Conservation (phyloP, 2,888 invertebrate genomes). For the Drepana falcataria region DNA sequence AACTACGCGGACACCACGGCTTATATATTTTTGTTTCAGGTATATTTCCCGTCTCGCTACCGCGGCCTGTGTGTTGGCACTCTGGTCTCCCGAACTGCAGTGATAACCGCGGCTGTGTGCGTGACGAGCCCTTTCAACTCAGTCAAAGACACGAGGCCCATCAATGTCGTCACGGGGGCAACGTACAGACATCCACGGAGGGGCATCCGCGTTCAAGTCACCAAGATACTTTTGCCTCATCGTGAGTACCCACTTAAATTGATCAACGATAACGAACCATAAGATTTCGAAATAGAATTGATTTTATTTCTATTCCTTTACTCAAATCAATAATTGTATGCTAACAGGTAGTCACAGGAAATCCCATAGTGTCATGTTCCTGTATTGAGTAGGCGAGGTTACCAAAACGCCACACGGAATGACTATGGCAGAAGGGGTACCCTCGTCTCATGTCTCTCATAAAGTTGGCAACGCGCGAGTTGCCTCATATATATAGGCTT, state of each 20-base stretch:
- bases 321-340: too few relatives aligned
- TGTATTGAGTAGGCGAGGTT: too few relatives aligned
- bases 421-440: too few relatives aligned
- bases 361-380: too few relatives aligned
- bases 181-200: conserved; percentile 55
- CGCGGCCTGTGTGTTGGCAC: conserved; percentile 56
- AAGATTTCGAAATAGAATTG: too few relatives aligned
- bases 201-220: conserved; percentile 62
- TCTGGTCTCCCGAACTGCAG: conserved; percentile 48
- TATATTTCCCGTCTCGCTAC: conserved; percentile 53
- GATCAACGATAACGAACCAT: neutral
- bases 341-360: too few relatives aligned
- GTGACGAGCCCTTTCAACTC: conserved; percentile 34
- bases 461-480: too few relatives aligned
- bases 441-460: too few relatives aligned
- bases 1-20: too few relatives aligned
- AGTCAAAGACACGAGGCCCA: conserved; percentile 36
- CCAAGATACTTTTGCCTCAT: conserved; percentile 50
- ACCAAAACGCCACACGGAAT: too few relatives aligned
- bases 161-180: conserved; percentile 50
- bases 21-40: conserved; percentile 27
- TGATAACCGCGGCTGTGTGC: conserved; percentile 60
- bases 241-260: conserved; percentile 34
- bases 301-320: too few relatives aligned
- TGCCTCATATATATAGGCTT: too few relatives aligned